Evolutionary conservation across 2,797 vertebrate species (phyloP).

Genomic region (Mycteria americana): DNA sequence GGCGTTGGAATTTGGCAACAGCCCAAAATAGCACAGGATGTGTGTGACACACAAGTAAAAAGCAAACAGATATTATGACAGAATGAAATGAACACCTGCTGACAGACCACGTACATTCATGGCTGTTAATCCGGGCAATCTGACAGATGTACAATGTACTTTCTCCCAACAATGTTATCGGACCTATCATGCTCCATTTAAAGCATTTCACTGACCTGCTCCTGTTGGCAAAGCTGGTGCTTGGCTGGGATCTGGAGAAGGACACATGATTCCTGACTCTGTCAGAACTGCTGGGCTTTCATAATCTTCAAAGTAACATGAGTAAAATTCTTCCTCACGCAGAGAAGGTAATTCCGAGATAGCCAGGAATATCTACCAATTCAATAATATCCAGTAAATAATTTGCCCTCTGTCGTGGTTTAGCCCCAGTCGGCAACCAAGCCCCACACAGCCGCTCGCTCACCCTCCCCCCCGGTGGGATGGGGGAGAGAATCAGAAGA

Average conservation of each 20-base stretch:
- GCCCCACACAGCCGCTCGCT: no score
- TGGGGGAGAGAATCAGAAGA: no score
- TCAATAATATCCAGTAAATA: constrained; percentile 21
- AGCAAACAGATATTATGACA: constrained; percentile 46
- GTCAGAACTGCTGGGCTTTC: constrained; percentile 83
- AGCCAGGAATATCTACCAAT: constrained; percentile 84
- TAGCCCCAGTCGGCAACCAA: no score
- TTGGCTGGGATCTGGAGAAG: constrained; percentile 81
- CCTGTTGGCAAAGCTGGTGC: constrained; percentile 80
- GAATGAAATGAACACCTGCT: constrained; percentile 62
- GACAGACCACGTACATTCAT: constrained; percentile 24
- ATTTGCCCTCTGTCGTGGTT: neutral
- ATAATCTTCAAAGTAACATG: constrained; percentile 86
- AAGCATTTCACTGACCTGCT: constrained; percentile 82
- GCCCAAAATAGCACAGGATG: constrained; percentile 56
- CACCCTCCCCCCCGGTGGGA: no score
- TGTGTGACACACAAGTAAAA: constrained; percentile 34
- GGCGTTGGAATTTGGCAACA: constrained; percentile 40
- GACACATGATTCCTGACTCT: constrained; percentile 83
- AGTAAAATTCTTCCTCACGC: constrained; percentile 84
- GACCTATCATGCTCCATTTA: neutral
- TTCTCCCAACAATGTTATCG: neutral
- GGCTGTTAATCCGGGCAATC: constrained; percentile 25
- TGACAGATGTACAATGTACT: neutral
- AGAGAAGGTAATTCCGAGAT: constrained; percentile 86